Percentiles rank a stretch among this genome's conserved stretches.
These are phyloP conservation scores for Melipona beecheii DNA, from an alignment of 2,888 invertebrate species.

Conservation along the genomic window DNA sequence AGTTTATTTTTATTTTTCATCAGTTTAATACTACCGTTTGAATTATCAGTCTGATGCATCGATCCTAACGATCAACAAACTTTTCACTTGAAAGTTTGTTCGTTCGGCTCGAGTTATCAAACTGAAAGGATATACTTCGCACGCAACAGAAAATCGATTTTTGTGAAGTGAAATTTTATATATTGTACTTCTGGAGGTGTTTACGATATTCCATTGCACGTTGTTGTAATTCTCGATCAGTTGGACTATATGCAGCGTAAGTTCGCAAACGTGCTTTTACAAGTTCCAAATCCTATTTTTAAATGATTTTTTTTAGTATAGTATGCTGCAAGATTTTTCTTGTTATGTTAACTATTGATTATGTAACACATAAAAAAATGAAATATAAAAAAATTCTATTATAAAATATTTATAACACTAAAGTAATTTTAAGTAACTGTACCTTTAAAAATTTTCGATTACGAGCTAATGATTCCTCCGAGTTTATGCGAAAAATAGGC, in stretches of 20 bases:
- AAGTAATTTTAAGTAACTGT: constrained; percentile 15
- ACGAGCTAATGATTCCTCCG: constrained; percentile 71
- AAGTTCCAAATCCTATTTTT: constrained; percentile 76
- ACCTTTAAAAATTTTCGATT: constrained; percentile 79
- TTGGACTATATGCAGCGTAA: constrained; percentile 79
- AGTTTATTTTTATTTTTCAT: not conserved
- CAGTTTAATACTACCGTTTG: not conserved
- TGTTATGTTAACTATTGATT: not conserved
- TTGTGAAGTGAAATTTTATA: constrained; percentile 22
- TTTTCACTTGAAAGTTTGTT: constrained; percentile 82
- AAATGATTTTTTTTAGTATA: constrained; percentile 16
- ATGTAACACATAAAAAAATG: not conserved
- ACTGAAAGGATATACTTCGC: constrained; percentile 58
- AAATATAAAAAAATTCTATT: not conserved
- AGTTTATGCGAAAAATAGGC: constrained; percentile 63
- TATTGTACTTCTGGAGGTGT: constrained; percentile 55
- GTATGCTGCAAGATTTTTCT: not conserved
- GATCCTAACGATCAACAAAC: constrained; percentile 84
- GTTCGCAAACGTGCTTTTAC: constrained; percentile 79
- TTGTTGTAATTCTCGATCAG: constrained; percentile 78
- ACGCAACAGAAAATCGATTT: not conserved
- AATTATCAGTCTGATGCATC: constrained; percentile 77
- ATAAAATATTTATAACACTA: not conserved
- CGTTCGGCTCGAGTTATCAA: constrained; percentile 84
- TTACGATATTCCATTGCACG: constrained; percentile 73